phyloP scores from a whole-genome alignment of 2,888 invertebrate species.

The Agriopis aurantiaria region DNA sequence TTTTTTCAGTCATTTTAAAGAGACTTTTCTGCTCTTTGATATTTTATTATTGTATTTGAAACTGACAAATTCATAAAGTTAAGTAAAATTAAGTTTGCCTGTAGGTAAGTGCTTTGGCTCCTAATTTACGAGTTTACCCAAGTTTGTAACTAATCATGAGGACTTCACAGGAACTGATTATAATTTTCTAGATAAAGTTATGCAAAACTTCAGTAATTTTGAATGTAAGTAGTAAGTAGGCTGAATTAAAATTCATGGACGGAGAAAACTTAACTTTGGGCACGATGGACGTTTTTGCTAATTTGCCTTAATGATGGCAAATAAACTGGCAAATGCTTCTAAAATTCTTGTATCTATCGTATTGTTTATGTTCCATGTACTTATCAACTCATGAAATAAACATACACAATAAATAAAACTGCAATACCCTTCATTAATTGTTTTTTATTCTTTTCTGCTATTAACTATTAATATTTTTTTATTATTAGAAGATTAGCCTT shows the following conservation, averaged over 20 bases:
- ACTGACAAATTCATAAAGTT: neutral
- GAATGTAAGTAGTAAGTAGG: constrained; percentile 11
- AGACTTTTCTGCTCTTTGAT: neutral
- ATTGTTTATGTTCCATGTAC: too few relatives aligned
- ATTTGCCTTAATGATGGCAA: neutral
- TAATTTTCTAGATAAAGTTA: constrained; percentile 16
- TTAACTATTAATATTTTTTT: too few relatives aligned
- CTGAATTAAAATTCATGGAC: constrained; percentile 15
- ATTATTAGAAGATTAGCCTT: too few relatives aligned
- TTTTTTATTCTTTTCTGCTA: too few relatives aligned
- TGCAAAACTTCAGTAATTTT: constrained; percentile 7
- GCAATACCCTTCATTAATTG: too few relatives aligned
- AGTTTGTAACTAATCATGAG: constrained; percentile 3
- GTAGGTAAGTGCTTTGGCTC: neutral
- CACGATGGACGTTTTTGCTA: neutral
- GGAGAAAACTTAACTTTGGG: neutral
- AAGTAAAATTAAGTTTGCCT: constrained; percentile 1
- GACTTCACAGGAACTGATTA: constrained; percentile 6
- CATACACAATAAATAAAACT: too few relatives aligned
- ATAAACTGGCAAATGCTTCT: too few relatives aligned
- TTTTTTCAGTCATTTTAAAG: neutral
- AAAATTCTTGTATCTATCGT: too few relatives aligned
- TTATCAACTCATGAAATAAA: too few relatives aligned
- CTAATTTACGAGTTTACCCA: constrained; percentile 1
- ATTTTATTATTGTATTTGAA: neutral